Percentiles rank a stretch among this genome's conserved stretches.
phyloP scores from a whole-genome alignment of 2,797 vertebrate genomes.

The Salmo trutta region DNA sequence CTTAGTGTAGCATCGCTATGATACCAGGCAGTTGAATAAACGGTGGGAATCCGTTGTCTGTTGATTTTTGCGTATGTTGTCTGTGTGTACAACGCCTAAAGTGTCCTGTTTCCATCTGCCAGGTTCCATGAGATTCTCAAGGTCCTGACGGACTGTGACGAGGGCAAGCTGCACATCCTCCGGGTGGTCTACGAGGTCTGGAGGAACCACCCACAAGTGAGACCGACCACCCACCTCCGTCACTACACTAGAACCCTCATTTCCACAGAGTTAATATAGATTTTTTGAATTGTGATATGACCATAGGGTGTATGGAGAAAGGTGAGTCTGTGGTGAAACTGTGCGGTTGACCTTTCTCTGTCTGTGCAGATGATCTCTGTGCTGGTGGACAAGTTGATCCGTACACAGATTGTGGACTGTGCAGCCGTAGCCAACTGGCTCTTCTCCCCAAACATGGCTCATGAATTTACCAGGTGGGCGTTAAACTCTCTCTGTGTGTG shows the following conservation, averaged over 20 bases:
- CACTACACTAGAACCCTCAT: neutral
- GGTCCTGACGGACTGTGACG: constrained; percentile 88
- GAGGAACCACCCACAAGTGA: constrained; percentile 95
- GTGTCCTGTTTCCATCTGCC: constrained; percentile 19
- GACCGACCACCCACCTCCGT: neutral
- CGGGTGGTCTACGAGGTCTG: constrained; percentile 93
- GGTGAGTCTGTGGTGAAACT: neutral
- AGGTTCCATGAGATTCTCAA: constrained; percentile 98
- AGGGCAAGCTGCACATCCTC: constrained; percentile 94
- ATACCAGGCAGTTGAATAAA: neutral
- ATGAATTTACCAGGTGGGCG: constrained; percentile 93
- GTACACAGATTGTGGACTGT: constrained; percentile 96
- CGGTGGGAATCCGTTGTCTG: neutral
- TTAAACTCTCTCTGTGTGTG: neutral
- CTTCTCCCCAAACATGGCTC: constrained; percentile 94
- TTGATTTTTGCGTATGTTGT: neutral
- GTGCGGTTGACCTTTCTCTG: neutral
- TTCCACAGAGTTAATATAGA: too few species aligned
- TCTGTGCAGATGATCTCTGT: constrained; percentile 89
- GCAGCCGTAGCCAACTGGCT: constrained; percentile 98
- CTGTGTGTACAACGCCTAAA: neutral
- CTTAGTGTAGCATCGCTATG: neutral
- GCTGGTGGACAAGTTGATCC: constrained; percentile 97
- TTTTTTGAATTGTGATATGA: too few species aligned
- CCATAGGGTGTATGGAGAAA: neutral